Evolutionary conservation across 2,113 vertebrate species (phyloP).

Genomic region (Balaenoptera acutorostrata): DNA sequence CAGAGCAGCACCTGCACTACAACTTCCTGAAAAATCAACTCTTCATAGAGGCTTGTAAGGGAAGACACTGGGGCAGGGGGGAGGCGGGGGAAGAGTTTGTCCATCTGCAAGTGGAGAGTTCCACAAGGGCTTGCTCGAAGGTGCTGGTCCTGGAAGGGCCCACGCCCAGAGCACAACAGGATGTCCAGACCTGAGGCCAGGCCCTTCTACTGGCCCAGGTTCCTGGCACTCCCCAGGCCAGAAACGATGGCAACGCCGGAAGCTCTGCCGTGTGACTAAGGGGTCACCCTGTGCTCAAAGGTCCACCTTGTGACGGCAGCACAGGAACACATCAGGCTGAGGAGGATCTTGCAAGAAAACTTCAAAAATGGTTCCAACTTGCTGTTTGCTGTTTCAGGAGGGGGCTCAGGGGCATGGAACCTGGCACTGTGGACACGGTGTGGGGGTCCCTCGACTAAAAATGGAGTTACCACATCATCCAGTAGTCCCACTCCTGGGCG

Average conservation of each 20-base stretch:
- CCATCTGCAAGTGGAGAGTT: neutral
- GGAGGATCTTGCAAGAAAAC: too few relatives aligned
- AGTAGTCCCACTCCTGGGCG: neutral
- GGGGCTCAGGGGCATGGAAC: neutral
- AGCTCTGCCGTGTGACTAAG: neutral
- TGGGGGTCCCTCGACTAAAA: neutral
- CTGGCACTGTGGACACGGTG: neutral
- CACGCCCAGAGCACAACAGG: neutral
- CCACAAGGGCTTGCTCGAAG: neutral
- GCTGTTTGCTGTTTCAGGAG: neutral
- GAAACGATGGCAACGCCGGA: neutral
- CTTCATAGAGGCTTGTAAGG: neutral
- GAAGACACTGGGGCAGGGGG: neutral
- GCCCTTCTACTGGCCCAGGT: neutral
- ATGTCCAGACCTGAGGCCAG: neutral
- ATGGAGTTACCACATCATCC: too few relatives aligned
- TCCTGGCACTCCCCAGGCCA: neutral
- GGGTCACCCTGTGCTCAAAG: neutral
- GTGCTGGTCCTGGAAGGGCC: neutral
- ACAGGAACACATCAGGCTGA: accelerated
- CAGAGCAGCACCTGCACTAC: neutral
- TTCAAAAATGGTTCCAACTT: neutral
- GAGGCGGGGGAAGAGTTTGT: neutral
- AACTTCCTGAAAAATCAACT: neutral
- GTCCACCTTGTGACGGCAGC: accelerated